Evolutionary conservation across 2,888 invertebrate species (phyloP), one percentile per base, ranked within the genome.

Genomic region (Harpalus rubripes): DNA sequence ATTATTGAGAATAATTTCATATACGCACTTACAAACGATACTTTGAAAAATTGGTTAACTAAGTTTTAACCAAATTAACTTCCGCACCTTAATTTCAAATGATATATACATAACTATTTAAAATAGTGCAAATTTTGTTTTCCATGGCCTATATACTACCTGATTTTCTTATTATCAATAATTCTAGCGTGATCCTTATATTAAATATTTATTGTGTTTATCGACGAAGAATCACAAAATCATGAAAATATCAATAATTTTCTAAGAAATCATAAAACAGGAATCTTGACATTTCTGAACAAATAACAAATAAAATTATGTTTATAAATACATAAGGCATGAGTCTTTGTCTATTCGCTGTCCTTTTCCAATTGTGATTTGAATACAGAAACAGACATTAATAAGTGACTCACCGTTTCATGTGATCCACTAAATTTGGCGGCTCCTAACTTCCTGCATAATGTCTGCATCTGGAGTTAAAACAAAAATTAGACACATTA

Each of bases 201-300:
- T 81, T 65, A 63, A 81, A 65, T 22, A 81, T 81, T 81, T 16
- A 81, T 81, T 39, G 61, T 16, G 12, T 16, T 18, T 22, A 68
- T 81, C 68, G 56, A 68, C 72, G 32, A 81, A 56, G 81, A 56
- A 81, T 16, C 18, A 10, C 15, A 68, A 81, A 68, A 81, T 58
- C 56, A 58, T 59, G 63, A 63, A 18, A 63, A 59, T 79, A 61
- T 61, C 8, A 39, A 58, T 2, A 39, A 41, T 59, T 32, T 32
- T 58, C 58, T 6, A 15, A 18, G 63, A 65, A 78, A 58, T 59
- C 15, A 10, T 56, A 5, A 52, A 12, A 52, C 5, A 52, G 44
- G 10, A 52, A 52, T 52, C 44, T 52, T 5, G 1, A 52, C 44
- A 32, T 68, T 41, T 32, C 39, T 32, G 32, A 26, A 12, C 44